Evolutionary conservation across 2,888 invertebrate genomes (phyloP), one percentile per base, ranked within the genome.

Genomic region (Orthonevra nobilis): DNA sequence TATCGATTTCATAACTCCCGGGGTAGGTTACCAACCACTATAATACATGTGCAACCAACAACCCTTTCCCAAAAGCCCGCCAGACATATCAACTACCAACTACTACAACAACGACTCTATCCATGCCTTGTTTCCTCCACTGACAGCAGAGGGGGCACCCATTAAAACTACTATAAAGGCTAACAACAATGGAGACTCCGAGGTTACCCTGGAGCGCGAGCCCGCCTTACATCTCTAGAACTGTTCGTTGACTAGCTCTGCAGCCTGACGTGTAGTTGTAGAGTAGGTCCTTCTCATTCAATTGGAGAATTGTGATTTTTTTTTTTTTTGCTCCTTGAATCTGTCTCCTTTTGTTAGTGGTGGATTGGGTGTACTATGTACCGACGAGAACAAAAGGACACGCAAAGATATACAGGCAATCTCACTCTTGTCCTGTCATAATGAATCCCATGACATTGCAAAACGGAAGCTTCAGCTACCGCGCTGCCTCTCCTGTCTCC

Each of bases 101-200:
- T 56, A 46, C 15, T 23, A 23, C 23, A 23, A 23, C 23, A 23
- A 3, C 5, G 69, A 40, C 54, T 61, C 14, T 61, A 46, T n/a
- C n/a, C n/a, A n/a, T n/a, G n/a, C 23, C 23, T 23, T 3, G 23
- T 40, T 44, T 46, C 42, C 52, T 64, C 60, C 73, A 40, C 44
- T 17, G 23, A 3, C 30, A 23, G 15, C 19, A 28, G 30, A 30
- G 10, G 73, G 73, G 66, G 75, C 79, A 79, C 73, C 79, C 79
- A 79, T 79, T 79, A 68, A 79, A 79, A 79, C 79, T 79, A 79
- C 10, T n/a, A n/a, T 73, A 73, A 73, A 61, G 66, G 79, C 73
- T 73, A 79, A 79, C 79, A 79, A 79, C 73, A n/a, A n/a, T n/a
- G n/a, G n/a, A 79, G 79, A 79, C 73, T 79, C 48, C 79, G 79